phyloP scores from a whole-genome alignment of 2,888 invertebrate genomes.

The Calliopum simillimum region DNA sequence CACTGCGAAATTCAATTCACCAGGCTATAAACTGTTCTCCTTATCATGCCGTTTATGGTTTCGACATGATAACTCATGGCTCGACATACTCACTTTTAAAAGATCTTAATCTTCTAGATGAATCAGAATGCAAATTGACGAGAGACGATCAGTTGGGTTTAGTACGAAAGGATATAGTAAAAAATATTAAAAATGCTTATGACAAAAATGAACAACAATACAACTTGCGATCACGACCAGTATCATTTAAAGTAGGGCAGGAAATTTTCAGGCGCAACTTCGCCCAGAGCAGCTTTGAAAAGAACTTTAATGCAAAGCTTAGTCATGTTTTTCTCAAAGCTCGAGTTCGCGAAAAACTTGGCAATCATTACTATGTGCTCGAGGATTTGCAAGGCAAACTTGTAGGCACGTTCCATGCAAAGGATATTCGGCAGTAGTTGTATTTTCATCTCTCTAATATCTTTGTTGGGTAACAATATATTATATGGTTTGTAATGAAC shows the following conservation, averaged over 20 bases:
- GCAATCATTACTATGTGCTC: no score
- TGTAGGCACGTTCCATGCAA: no score
- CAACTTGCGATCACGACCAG: constrained; percentile 21
- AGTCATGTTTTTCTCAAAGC: constrained; percentile 2
- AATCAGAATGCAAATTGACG: not conserved
- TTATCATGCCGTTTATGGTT: constrained; percentile 33
- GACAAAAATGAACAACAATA: constrained; percentile 26
- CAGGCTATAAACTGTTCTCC: constrained; percentile 35
- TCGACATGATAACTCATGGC: constrained; percentile 38
- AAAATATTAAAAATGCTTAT: constrained; percentile 28
- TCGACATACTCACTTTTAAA: constrained; percentile 20
- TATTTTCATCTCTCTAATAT: no score
- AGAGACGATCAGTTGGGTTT: constrained; percentile 1
- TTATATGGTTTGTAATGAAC: no score
- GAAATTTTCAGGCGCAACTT: constrained; percentile 33
- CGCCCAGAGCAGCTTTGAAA: constrained; percentile 19
- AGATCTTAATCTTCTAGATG: constrained; percentile 14
- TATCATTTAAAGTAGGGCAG: constrained; percentile 25
- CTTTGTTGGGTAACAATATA: no score
- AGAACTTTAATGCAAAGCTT: constrained; percentile 16
- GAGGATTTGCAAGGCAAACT: no score
- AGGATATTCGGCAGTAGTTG: no score
- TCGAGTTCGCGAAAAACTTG: not conserved
- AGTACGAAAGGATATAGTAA: not conserved
- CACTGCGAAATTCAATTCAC: constrained; percentile 33